A percentile compares a stretch with the other conserved stretches of the same genome.
Evolutionary conservation across 2,888 invertebrate species (phyloP).

Genomic region (Malthinus flaveolus): DNA sequence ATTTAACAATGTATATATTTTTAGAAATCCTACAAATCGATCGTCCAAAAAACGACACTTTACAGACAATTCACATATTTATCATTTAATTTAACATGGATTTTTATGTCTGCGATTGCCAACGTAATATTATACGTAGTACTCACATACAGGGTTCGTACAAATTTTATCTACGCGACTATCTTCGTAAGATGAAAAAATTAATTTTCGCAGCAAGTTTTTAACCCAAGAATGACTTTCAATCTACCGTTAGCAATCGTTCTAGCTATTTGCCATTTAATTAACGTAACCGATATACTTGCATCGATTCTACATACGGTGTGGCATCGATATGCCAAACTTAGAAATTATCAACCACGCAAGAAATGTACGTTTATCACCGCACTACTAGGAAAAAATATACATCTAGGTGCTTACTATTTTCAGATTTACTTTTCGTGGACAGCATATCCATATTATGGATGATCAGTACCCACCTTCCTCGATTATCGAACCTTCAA

Average conservation of each 20-base stretch:
- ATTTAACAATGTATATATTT: slow-evolving; percentile 6
- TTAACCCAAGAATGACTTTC: not conserved
- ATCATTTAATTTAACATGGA: slow-evolving; percentile 27
- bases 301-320: slow-evolving; percentile 15
- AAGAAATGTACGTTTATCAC: slow-evolving; percentile 21
- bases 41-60: slow-evolving; percentile 22
- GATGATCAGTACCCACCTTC: not conserved
- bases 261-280: slow-evolving; percentile 11
- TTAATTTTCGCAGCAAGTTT: too few species aligned
- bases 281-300: slow-evolving; percentile 21
- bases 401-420: not conserved
- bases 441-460: slow-evolving; percentile 16
- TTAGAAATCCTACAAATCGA: slow-evolving; percentile 29
- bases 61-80: slow-evolving; percentile 23
- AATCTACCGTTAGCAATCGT: not conserved
- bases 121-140: slow-evolving; percentile 22
- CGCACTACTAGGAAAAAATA: not conserved
- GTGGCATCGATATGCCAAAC: slow-evolving; percentile 16
- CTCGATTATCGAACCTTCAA: not conserved
- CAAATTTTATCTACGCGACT: not conserved
- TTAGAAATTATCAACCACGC: slow-evolving; percentile 18
- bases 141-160: slow-evolving; percentile 26
- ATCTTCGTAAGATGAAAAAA: not conserved
- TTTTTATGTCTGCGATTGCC: slow-evolving; percentile 23
- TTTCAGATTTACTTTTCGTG: slow-evolving; percentile 21